Evolutionary conservation across 2,888 invertebrate genomes (phyloP).

Genomic region (Zygogramma bicolorata): DNA sequence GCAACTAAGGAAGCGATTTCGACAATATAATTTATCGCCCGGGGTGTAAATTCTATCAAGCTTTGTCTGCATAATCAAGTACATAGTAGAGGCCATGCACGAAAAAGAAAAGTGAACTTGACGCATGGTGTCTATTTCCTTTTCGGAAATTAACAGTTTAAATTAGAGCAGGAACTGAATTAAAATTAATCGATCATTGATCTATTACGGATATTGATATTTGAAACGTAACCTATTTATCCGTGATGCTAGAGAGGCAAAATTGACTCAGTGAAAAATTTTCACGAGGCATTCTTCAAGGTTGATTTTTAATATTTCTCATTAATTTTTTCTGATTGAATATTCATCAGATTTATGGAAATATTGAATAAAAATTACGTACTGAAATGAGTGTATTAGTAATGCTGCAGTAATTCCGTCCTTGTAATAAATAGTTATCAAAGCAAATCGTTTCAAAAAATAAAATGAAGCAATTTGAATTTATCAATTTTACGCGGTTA

Average conservation of each 20-base stretch:
- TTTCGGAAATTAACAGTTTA: not conserved
- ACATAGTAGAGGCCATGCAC: not conserved
- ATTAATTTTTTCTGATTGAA: not conserved
- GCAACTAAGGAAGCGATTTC: not conserved
- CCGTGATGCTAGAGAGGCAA: not conserved
- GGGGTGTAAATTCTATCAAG: not conserved
- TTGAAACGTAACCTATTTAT: not conserved
- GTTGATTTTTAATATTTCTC: constrained; percentile 2
- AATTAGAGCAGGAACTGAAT: not conserved
- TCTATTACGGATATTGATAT: not conserved
- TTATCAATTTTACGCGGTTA: not conserved
- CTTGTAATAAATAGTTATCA: constrained; percentile 43
- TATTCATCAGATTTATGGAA: not conserved
- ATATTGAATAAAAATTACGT: constrained; percentile 9
- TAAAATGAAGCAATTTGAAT: not conserved
- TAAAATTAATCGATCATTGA: not conserved
- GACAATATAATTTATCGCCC: not conserved
- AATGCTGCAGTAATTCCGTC: constrained; percentile 34
- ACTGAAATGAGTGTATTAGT: constrained; percentile 22
- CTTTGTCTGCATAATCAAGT: not conserved
- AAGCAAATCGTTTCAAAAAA: constrained; percentile 35
- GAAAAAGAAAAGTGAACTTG: not conserved
- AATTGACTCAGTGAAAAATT: not conserved
- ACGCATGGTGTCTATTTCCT: not conserved
- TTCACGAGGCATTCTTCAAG: not conserved